Evolutionary conservation across 2,888 invertebrate species (phyloP), one percentile per base, ranked within the genome.

Genomic region (Abrostola tripartita): DNA sequence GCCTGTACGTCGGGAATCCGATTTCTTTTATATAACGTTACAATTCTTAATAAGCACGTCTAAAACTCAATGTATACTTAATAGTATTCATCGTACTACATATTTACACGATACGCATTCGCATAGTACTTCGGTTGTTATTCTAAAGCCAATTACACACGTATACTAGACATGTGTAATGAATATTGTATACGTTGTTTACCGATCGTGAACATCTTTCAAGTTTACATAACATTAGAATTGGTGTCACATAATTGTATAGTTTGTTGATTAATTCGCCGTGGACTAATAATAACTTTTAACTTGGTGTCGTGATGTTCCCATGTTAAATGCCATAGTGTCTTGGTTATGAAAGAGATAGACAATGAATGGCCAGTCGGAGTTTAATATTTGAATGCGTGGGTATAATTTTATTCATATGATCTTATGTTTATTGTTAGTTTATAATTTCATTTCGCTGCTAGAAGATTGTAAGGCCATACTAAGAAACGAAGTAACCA

Each of bases 211-310:
- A 8, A 41, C 47, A 63, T 61, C 52, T 63, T 63, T 47, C 38
- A 44, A 64, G 71, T 74, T 71, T 71, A 71, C 53, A 71, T 75
- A 71, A 76, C 59, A 76, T 74, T 71, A 61, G 50, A 65, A 61
- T 68, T 75, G 12, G 52, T 63, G 50, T 67, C 62, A 52, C 66
- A 75, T 60, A 63, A 24, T 52, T 50, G 37, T 47, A 58, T n/a
- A 37, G 51, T 14, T 65, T 69, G 65, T 61, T 72, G 38, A 67
- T 66, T 49, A 50, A 67, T 40, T 49, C 10, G 47, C 51, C 38
- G n/a, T 24, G n/a, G 42, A 67, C 42, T 65, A 58, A 73, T 66
- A 69, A 65, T 73, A 68, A 44, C 41, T 69, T 61, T 56, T 24
- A 12, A 53, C 9, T 52, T 52, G 35, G 11, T 49, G 35, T 54